Evolutionary conservation across 2,113 vertebrate species (phyloP), one percentile per base, ranked within the genome.

Genomic region (Anguilla rostrata): DNA sequence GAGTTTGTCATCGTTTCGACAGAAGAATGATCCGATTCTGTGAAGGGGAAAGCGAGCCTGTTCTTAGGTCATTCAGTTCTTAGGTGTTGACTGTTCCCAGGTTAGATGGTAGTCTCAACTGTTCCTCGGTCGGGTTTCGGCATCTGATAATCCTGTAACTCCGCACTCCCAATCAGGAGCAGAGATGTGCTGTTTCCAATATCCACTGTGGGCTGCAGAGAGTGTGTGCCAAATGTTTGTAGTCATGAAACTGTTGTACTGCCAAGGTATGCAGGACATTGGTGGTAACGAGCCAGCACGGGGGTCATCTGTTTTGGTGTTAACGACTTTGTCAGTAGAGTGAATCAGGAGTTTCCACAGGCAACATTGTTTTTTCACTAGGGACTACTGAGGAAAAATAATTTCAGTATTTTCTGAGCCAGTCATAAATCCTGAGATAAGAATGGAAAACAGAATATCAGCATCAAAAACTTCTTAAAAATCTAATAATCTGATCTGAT

Each of bases 11-110:
- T 26, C 14, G 22, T 63, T 63, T 20, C 8, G 18, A 63, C 26
- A 20, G 5, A 20, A 26, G 60, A 63, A 63, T 20, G 5, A 26
- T 63, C 3, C 26, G 20, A 63, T 2, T 63, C 60, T 63, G 57
- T 34, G 34, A 34, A 60, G 49, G 49, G 5, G 49, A 14, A 53
- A 12, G 49, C 26, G 1, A 63, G 60, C 56, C 56, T 46, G 43
- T 53, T 53, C 12, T 53, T 11, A 53, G 12, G 49, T 53, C 8
- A 53, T 9, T 53, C 11, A 8, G 12, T 34, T 29, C 16, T 40
- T 83, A 40, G 82, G 56, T 63, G 53, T 34, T 63, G 82, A 60
- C 82, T 57, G 82, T 60, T 83, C 82, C 39, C 39, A 83, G 82
- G 56, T 83, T 56, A 66, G 20, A 66, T 22, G 22, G 3, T 66